These are phyloP conservation scores for Caenorhabditis zanzibari DNA, from an alignment of 2,888 invertebrate species.

Conservation along the genomic window DNA sequence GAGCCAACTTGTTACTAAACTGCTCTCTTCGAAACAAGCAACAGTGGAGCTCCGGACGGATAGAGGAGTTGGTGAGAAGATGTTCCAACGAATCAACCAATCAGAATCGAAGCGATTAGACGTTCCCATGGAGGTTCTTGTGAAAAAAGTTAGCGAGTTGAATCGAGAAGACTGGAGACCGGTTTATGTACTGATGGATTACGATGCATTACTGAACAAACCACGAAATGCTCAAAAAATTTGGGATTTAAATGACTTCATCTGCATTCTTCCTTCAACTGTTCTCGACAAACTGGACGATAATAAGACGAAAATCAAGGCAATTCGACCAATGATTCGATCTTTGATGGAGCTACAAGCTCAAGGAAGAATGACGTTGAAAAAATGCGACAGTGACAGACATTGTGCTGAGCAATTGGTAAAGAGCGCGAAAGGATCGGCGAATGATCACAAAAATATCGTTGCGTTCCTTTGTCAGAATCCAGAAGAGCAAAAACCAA, in stretches of 20 bases:
- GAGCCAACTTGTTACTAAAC: not conserved
- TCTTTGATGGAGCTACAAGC: slow-evolving; percentile 33
- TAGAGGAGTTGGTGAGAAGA: not conserved
- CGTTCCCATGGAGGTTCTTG: slow-evolving; percentile 3
- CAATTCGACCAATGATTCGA: slow-evolving; percentile 29
- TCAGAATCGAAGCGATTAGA: slow-evolving; percentile 13
- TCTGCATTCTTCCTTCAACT: slow-evolving; percentile 31
- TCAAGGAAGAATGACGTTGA: slow-evolving; percentile 7
- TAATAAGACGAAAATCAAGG: slow-evolving; percentile 8
- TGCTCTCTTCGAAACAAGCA: not conserved
- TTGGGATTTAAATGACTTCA: slow-evolving; percentile 52
- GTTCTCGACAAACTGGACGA: slow-evolving; percentile 39
- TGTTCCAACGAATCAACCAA: slow-evolving; percentile 18
- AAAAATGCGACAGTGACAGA: slow-evolving; percentile 18
- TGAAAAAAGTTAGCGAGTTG: slow-evolving; percentile 5
- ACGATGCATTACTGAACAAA: slow-evolving; percentile 7
- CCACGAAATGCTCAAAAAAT: slow-evolving; percentile 18
- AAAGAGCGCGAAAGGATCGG: slow-evolving; percentile 11
- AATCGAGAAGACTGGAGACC: slow-evolving; percentile 57
- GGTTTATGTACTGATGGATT: slow-evolving; percentile 51
- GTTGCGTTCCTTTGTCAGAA: slow-evolving; percentile 44
- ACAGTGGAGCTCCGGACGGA: not conserved
- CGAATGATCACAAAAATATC: slow-evolving; percentile 37
- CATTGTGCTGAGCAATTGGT: slow-evolving; percentile 40
- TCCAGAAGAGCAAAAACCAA: slow-evolving; percentile 15